phyloP scores from a whole-genome alignment of 2,888 invertebrate genomes.

The Parochlus steinenii region DNA sequence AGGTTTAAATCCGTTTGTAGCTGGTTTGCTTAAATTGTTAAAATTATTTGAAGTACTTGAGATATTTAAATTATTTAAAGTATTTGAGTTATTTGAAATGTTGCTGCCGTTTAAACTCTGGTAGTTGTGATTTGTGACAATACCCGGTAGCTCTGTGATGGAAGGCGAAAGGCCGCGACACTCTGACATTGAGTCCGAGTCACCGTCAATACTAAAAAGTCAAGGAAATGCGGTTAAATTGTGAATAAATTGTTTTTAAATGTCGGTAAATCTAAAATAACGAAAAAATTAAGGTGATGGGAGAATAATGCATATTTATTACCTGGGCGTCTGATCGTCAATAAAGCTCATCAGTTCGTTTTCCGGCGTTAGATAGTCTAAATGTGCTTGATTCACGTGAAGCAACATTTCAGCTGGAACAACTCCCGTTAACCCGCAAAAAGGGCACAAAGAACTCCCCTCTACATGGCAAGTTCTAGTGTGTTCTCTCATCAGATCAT shows the following conservation, averaged over 20 bases:
- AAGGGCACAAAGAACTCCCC: slow-evolving; percentile 62
- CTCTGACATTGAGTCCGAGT: slow-evolving; percentile 42
- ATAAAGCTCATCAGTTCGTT: slow-evolving; percentile 61
- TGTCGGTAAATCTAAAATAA: slow-evolving; percentile 6
- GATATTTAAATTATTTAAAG: no score
- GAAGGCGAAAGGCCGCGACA: slow-evolving; percentile 36
- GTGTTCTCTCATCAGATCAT: slow-evolving; percentile 63
- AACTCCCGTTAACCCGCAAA: slow-evolving; percentile 59
- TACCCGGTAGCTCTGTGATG: slow-evolving; percentile 8
- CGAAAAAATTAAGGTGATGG: slow-evolving; percentile 14
- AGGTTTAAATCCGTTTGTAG: slow-evolving; percentile 4
- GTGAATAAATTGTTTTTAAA: slow-evolving; percentile 3
- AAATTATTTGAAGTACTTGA: no score
- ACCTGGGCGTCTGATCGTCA: slow-evolving; percentile 50
- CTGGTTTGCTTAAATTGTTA: neutral
- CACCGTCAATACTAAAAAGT: slow-evolving; percentile 33
- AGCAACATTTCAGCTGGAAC: slow-evolving; percentile 56
- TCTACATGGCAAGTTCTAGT: slow-evolving; percentile 63
- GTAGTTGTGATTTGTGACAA: no score
- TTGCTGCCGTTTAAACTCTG: no score
- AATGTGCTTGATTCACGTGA: slow-evolving; percentile 71
- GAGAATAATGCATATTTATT: slow-evolving; percentile 15
- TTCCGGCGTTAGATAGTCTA: slow-evolving; percentile 67
- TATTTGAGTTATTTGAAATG: no score
- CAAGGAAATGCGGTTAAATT: slow-evolving; percentile 9